phyloP scores from a whole-genome alignment of 2,113 vertebrate genomes.

The Pseudorasbora parva region DNA sequence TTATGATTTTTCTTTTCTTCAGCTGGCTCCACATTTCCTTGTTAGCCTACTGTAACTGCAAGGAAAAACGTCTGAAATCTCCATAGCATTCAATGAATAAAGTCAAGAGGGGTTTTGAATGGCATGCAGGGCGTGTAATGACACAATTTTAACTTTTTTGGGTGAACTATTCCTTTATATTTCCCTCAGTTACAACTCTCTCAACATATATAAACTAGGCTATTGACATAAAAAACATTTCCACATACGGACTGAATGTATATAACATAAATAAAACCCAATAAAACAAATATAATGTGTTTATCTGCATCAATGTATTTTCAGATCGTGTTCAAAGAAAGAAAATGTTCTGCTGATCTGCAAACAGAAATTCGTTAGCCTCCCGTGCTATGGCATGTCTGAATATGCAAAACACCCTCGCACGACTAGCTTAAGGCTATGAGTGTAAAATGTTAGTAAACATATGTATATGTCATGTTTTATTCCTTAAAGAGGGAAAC shows the following conservation, averaged over 20 bases:
- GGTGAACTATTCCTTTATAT: background rate
- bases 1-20: too few species aligned
- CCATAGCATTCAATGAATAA: background rate
- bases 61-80: too few species aligned
- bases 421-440: background rate
- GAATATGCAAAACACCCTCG: conserved; percentile 26
- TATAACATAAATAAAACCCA: background rate
- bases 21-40: too few species aligned
- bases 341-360: background rate
- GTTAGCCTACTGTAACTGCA: too few species aligned
- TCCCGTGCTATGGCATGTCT: background rate
- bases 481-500: conserved; percentile 47
- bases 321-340: background rate
- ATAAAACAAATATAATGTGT: background rate
- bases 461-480: conserved; percentile 10
- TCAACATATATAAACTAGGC: background rate
- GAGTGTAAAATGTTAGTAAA: background rate
- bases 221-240: background rate
- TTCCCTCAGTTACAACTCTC: background rate
- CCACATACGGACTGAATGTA: background rate
- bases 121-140: background rate
- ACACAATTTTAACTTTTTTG: background rate
- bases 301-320: background rate
- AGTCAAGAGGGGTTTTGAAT: too few species aligned
- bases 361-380: conserved; percentile 5